Evolutionary conservation across 2,797 vertebrate species (phyloP).

Genomic region (Thripadectes ignobilis): DNA sequence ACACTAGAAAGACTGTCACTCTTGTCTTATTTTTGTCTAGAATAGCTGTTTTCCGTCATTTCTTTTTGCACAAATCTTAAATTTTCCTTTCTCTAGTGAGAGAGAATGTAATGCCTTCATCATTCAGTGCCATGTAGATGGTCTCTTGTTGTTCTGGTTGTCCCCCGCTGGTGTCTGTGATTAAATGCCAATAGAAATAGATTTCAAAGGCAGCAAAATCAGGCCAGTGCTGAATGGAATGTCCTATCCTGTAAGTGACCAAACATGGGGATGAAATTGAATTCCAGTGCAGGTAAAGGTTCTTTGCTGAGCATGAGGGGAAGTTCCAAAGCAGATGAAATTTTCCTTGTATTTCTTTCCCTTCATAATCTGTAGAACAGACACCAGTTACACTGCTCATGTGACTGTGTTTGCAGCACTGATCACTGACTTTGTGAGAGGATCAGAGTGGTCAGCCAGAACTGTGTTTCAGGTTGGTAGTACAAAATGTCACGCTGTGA

Average conservation of each 20-base stretch:
- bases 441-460: not conserved
- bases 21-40: not conserved
- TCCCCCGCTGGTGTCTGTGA: not conserved
- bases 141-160: not conserved
- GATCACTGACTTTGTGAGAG: not conserved
- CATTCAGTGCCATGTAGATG: no score
- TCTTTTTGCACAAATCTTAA: not conserved
- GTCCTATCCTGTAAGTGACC: not conserved
- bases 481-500: not conserved
- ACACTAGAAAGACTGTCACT: not conserved
- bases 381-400: not conserved
- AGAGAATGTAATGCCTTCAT: not conserved
- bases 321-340: not conserved
- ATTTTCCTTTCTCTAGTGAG: not conserved
- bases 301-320: not conserved
- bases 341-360: not conserved
- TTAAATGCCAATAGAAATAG: not conserved
- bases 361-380: not conserved
- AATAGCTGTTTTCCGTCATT: not conserved
- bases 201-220: not conserved
- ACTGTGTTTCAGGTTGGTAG: not conserved
- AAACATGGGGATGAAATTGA: not conserved
- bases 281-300: not conserved
- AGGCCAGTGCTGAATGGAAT: not conserved
- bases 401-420: no score